Evolutionary conservation across 1,140 invertebrate species (phyloP).

Genomic region (Apis laboriosa): DNA sequence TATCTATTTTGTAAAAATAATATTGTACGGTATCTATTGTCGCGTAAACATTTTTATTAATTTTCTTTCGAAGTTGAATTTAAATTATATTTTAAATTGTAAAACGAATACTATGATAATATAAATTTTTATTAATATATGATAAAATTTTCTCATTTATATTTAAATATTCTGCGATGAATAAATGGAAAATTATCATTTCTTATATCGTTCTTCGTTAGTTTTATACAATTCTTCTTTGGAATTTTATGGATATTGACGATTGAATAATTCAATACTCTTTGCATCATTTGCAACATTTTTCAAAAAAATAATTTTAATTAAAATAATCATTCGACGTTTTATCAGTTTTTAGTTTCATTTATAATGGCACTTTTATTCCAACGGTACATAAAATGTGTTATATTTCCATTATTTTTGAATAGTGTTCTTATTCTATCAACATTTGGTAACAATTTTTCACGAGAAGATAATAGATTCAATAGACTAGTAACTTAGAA

Average conservation of each 20-base stretch:
- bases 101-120: neutral
- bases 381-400: no score
- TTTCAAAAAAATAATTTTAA: no score
- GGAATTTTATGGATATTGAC: no score
- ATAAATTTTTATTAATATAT: neutral
- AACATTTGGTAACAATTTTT: neutral
- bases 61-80: neutral
- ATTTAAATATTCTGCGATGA: neutral
- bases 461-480: neutral
- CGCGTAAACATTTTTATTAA: no score
- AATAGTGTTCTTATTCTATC: neutral
- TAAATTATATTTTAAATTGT: neutral
- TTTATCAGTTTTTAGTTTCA: neutral
- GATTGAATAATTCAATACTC: no score
- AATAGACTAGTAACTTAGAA: neutral
- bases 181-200: no score
- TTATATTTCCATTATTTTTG: neutral
- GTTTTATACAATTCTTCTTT: neutral
- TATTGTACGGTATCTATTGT: neutral
- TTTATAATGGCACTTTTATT: neutral
- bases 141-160: neutral
- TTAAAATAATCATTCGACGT: no score
- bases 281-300: no score
- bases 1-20: neutral
- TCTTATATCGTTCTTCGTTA: neutral